phyloP scores from a whole-genome alignment of 53 echinoderm and acorn worm genomes.

The Glandiceps talaboti region DNA sequence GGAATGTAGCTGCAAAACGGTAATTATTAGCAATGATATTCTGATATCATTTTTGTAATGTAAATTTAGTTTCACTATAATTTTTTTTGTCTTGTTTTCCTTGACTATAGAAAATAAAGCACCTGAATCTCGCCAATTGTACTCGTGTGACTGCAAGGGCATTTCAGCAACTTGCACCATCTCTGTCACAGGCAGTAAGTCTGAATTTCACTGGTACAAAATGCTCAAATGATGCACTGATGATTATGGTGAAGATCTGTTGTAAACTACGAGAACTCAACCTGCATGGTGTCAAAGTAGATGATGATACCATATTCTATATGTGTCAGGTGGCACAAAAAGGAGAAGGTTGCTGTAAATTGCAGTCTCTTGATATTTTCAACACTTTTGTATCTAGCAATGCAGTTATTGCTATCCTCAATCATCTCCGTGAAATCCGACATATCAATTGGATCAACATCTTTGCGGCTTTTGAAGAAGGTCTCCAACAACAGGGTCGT shows the following conservation, averaged over 20 bases:
- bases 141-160: neutral
- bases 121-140: neutral
- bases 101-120: constrained; percentile 1
- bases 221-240: neutral
- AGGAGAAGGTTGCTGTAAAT: neutral
- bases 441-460: neutral
- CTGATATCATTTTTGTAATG: no score
- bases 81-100: no score
- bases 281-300: neutral
- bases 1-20: no score
- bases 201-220: constrained; percentile 5
- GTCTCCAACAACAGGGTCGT: neutral
- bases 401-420: neutral
- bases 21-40: no score
- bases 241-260: neutral
- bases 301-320: neutral
- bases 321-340: neutral
- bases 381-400: neutral
- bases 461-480: neutral
- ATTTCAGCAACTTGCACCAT: neutral
- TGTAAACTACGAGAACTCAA: neutral
- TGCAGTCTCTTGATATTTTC: neutral
- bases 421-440: neutral
- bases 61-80: no score
- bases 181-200: neutral